Evolutionary conservation across 1,140 invertebrate species (phyloP).

Genomic region (Drosophila melanogaster): DNA sequence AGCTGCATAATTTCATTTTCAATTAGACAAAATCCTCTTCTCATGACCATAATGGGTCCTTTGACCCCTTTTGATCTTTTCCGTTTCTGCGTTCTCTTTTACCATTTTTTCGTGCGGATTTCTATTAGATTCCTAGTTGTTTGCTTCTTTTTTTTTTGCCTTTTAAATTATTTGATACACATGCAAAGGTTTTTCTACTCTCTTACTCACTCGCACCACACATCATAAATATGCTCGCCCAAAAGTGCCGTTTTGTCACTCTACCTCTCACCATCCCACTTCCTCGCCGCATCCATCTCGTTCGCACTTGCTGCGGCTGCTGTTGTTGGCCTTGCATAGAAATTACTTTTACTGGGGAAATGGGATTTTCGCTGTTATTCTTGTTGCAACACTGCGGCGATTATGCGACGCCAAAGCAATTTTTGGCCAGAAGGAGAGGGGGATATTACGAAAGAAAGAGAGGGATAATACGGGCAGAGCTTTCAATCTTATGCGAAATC

Average conservation of each 20-base stretch:
- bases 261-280: neutral
- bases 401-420: slow-evolving; percentile 66
- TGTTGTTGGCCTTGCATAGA: slow-evolving; percentile 53
- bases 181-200: slow-evolving; percentile 11
- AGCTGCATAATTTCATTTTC: neutral
- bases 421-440: slow-evolving; percentile 22
- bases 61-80: neutral
- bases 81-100: neutral
- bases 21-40: neutral
- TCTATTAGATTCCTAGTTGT: slow-evolving; percentile 37
- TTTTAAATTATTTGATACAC: slow-evolving; percentile 50
- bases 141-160: slow-evolving; percentile 51
- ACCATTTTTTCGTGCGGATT: slow-evolving; percentile 6
- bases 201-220: slow-evolving; percentile 43
- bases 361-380: slow-evolving; percentile 45
- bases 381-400: slow-evolving; percentile 48
- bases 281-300: neutral
- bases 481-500: slow-evolving; percentile 2
- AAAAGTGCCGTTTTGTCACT: slow-evolving; percentile 70
- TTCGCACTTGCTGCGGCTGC: neutral
- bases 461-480: neutral
- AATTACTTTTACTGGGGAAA: slow-evolving; percentile 55
- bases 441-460: neutral
- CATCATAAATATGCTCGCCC: slow-evolving; percentile 68
- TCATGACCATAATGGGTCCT: neutral